Evolutionary conservation across 1,140 invertebrate genomes (phyloP).

Genomic region (Trichoplusia ni): DNA sequence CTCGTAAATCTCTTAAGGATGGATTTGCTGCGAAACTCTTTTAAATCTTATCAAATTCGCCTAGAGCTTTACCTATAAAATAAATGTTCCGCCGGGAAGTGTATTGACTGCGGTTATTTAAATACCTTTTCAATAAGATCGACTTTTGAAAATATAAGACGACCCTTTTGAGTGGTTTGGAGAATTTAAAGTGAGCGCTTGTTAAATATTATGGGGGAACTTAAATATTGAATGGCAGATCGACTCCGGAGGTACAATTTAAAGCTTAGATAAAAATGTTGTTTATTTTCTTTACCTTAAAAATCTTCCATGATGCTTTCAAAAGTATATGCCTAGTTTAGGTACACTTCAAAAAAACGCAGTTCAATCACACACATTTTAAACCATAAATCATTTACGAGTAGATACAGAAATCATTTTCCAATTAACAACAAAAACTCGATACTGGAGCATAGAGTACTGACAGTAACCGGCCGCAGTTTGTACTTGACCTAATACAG

Average conservation of each 20-base stretch:
- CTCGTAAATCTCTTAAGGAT: slow-evolving; percentile 54
- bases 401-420: not conserved
- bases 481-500: slow-evolving; percentile 46
- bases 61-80: not conserved
- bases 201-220: not conserved
- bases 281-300: too few species aligned
- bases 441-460: not conserved
- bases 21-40: slow-evolving; percentile 45
- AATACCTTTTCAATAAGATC: not conserved
- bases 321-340: too few species aligned
- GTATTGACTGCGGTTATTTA: not conserved
- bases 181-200: not conserved
- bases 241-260: too few species aligned
- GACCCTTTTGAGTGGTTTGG: not conserved
- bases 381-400: too few species aligned
- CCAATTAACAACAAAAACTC: not conserved
- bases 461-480: slow-evolving; percentile 1
- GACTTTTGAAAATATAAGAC: not conserved
- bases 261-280: too few species aligned
- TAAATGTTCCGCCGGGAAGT: not conserved
- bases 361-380: too few species aligned
- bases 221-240: too few species aligned
- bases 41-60: slow-evolving; percentile 45
- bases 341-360: too few species aligned
- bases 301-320: too few species aligned